Base-by-base conservation (phyloP, 2,113 vertebrate genomes). In the Indicator indicator region DNA sequence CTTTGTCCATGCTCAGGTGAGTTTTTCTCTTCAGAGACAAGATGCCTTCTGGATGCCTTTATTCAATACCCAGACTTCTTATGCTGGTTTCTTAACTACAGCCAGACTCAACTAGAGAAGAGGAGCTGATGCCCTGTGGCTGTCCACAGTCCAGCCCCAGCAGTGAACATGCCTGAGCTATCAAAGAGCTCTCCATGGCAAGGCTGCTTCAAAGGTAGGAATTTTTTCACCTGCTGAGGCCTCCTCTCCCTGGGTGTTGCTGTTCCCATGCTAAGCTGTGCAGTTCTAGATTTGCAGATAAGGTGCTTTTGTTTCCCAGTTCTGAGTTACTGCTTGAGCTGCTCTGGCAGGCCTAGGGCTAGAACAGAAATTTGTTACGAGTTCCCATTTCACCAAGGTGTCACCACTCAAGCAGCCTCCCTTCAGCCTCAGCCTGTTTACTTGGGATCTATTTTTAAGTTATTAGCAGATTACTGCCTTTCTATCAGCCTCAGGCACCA, bases 401-500 rank as follows among this genome's bases (percentile, higher is more conserved):
- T 91, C 56, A 5, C 91, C 94, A 74, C 82, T 44, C 91, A 48
- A 93, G 83, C 32, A 75, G 79, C 90, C 83, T 89, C 93, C 88
- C 86, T 84, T 21, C 3, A 50, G 74, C 89, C 90, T 88, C 60
- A 97, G 95, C 96, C 97, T 95, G 92, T 98, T 95, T 97, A 97
- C 96, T 42, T 28, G 96, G 97, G 96, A 97, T 96, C 96, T 96
- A 94, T 96, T 97, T 97, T 97, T 96, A 97, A 97, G 97, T 98
- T 98, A 98, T 98, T 98, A 97, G 97, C 97, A 97, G 97, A 97
- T 98, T 98, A 97, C 97, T 97, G 97, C 97, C 94, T 98, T 97
- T 97, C 97, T 97, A 95, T 97, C 97, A 97, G 97, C 96, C 97
- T 86, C 93, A 56, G 97, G 96, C 96, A 87, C 92, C 96, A 96